Percentiles rank a stretch among this genome's conserved stretches.
phyloP scores from a whole-genome alignment of 2,888 invertebrate genomes.

The Andrena hattorfiana region DNA sequence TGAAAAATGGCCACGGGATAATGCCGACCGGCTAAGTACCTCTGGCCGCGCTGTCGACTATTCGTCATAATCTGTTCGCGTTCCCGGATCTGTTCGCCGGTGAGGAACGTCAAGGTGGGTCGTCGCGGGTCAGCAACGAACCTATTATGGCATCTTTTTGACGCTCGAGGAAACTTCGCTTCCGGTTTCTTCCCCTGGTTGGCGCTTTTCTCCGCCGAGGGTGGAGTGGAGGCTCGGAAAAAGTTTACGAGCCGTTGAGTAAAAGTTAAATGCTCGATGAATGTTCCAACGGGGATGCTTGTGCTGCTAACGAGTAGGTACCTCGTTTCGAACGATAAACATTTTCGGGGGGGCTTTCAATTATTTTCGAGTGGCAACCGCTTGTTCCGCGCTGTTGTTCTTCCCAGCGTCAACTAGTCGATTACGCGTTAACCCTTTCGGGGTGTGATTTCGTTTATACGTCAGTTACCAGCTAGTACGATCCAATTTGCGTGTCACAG shows the following conservation, averaged over 20 bases:
- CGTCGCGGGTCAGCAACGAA: constrained; percentile 10
- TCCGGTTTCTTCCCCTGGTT: background rate
- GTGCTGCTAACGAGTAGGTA: background rate
- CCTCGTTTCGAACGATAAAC: constrained; percentile 27
- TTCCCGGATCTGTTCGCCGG: constrained; percentile 29
- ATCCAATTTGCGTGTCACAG: no score
- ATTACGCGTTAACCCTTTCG: background rate
- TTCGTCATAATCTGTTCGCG: constrained; percentile 66
- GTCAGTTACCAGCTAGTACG: no score
- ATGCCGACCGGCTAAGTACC: constrained; percentile 61
- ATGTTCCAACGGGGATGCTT: background rate
- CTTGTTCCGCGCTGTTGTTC: background rate
- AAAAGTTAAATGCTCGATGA: constrained; percentile 33
- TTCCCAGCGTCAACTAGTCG: background rate
- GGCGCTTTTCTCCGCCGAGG: background rate
- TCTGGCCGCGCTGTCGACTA: constrained; percentile 46
- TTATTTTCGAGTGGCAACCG: constrained; percentile 17
- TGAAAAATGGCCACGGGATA: constrained; percentile 66
- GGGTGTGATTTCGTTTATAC: no score
- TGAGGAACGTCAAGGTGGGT: constrained; percentile 6
- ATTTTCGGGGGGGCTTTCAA: constrained; percentile 22
- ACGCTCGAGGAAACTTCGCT: background rate
- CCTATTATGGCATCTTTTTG: background rate
- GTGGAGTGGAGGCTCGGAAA: constrained; percentile 17
- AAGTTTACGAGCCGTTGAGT: constrained; percentile 24